Conservation (phyloP, 2,797 vertebrate genomes). For the Platyrinchus mystaceus region DNA sequence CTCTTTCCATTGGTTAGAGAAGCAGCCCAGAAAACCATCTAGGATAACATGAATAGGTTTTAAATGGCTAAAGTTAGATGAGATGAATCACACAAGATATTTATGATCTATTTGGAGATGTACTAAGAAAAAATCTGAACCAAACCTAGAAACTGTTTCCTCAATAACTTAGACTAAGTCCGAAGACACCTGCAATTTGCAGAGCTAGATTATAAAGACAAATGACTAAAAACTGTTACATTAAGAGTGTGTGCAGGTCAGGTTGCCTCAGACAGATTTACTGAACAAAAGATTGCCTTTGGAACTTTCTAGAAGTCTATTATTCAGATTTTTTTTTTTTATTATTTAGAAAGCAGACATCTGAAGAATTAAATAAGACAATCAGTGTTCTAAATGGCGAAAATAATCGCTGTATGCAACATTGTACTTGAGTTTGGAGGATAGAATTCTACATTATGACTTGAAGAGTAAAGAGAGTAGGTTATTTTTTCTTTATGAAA, state of each 20-base stretch:
- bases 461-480: neutral
- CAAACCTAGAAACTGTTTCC: neutral
- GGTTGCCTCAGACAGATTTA: neutral
- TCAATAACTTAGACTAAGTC: neutral
- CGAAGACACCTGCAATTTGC: too few species aligned
- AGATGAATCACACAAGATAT: neutral
- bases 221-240: too few species aligned
- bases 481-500: neutral
- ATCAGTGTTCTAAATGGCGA: neutral
- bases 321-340: neutral
- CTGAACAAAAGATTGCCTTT: neutral
- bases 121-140: neutral
- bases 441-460: neutral
- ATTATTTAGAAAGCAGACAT: neutral
- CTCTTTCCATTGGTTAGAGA: neutral
- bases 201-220: too few species aligned
- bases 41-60: neutral
- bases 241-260: neutral
- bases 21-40: neutral
- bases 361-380: neutral
- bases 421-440: neutral
- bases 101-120: neutral
- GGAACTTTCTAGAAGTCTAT: neutral
- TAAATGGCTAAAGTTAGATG: neutral
- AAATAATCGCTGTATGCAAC: neutral